A percentile compares a stretch with the other conserved stretches of the same genome.
These are phyloP conservation scores for Spatula clypeata DNA, from an alignment of 2,797 vertebrate genomes.

Conservation along the genomic window DNA sequence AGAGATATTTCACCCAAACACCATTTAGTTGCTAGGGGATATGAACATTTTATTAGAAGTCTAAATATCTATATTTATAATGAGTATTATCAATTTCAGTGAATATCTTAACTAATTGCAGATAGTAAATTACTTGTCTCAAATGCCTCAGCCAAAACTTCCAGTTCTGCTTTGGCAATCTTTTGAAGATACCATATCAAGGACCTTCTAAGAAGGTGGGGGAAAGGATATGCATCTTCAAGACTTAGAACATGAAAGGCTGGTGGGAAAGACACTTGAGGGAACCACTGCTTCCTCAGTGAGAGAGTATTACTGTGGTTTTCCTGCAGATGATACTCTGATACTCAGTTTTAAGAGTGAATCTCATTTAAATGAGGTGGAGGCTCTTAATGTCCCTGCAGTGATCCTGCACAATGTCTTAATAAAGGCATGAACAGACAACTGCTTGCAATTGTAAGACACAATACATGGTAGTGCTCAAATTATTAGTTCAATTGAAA, in stretches of 20 bases:
- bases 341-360: background rate
- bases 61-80: background rate
- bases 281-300: background rate
- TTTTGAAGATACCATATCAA: background rate
- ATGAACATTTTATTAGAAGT: background rate
- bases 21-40: background rate
- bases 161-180: background rate
- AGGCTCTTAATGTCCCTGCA: background rate
- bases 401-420: background rate
- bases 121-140: background rate
- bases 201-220: background rate
- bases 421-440: background rate
- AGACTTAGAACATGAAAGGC: background rate
- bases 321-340: background rate
- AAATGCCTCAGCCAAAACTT: background rate
- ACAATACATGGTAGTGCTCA: accelerated
- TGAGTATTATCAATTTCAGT: background rate
- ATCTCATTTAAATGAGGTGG: background rate
- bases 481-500: background rate
- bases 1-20: slow-evolving; percentile 6
- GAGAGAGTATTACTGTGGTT: background rate
- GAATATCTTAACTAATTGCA: background rate
- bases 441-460: background rate
- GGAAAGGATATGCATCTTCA: background rate
- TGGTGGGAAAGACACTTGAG: background rate